Percentiles rank a stretch among this genome's conserved stretches.
phyloP scores from a whole-genome alignment of 2,797 vertebrate genomes.

The Oryzias sinensis region DNA sequence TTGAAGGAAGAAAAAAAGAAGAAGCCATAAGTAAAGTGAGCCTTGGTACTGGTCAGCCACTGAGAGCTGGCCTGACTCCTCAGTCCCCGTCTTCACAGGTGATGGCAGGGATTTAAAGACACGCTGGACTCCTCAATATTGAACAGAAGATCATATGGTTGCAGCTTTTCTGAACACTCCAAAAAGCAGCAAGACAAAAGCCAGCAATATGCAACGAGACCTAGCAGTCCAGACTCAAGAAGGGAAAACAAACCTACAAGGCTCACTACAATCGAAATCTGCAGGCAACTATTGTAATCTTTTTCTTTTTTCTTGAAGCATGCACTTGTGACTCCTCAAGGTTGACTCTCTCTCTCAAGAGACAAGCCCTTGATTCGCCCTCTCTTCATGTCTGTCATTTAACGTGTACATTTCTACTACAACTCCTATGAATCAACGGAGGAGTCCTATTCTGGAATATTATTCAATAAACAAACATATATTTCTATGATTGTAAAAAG shows the following conservation, averaged over 20 bases:
- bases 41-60: conserved; percentile 41
- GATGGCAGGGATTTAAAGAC: conserved; percentile 49
- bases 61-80: conserved; percentile 49
- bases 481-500: conserved; percentile 83
- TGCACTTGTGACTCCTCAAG: conserved; percentile 61
- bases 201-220: conserved; percentile 67
- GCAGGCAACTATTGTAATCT: conserved; percentile 45
- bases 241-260: conserved; percentile 37
- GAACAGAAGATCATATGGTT: conserved; percentile 44
- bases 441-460: conserved; percentile 74
- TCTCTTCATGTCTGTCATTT: conserved; percentile 61
- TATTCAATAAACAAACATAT: conserved; percentile 83
- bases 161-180: conserved; percentile 26
- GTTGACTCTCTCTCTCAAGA: conserved; percentile 55
- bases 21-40: conserved; percentile 66
- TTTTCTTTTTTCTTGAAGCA: conserved; percentile 60
- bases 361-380: conserved; percentile 59
- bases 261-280: conserved; percentile 48
- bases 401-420: conserved; percentile 75
- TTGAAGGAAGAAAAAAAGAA: conserved; percentile 43
- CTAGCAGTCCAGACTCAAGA: conserved; percentile 55
- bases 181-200: conserved; percentile 44
- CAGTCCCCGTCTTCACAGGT: conserved; percentile 33
- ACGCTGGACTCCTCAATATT: conserved; percentile 52
- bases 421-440: conserved; percentile 67